phyloP scores from a whole-genome alignment of 2,797 vertebrate species.

The Pangasius djambal region DNA sequence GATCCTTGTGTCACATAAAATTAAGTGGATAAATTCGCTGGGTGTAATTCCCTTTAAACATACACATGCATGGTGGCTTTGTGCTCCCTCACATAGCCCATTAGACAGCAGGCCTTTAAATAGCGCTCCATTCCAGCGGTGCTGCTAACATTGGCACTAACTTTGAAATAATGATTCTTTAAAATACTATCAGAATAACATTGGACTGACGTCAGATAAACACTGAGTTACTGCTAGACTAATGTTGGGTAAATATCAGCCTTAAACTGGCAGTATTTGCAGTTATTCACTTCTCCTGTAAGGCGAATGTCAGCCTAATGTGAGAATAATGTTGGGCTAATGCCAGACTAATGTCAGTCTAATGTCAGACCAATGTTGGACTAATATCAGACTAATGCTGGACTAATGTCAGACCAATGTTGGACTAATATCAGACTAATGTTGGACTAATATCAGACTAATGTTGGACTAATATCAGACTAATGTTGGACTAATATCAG shows the following conservation, averaged over 20 bases:
- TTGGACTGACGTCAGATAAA: not conserved
- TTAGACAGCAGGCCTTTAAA: constrained; percentile 23
- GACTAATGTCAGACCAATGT: not conserved
- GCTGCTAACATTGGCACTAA: constrained; percentile 4
- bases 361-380: not conserved
- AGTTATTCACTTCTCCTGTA: not conserved
- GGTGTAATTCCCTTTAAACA: constrained; percentile 41
- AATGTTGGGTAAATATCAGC: not conserved
- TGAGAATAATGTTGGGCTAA: not conserved
- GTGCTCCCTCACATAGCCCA: constrained; percentile 43
- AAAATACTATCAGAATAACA: not conserved
- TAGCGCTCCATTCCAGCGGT: not conserved
- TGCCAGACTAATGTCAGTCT: not conserved
- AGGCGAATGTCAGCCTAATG: not conserved
- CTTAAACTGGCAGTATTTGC: not conserved
- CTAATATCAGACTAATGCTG: not conserved
- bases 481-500: not conserved
- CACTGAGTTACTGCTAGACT: not conserved
- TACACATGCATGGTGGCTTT: constrained; percentile 5
- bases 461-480: not conserved
- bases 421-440: not conserved
- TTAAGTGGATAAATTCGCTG: constrained; percentile 44
- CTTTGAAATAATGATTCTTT: constrained; percentile 13
- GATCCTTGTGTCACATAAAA: constrained; percentile 31
- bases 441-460: not conserved